Evolutionary conservation across 2,888 invertebrate genomes (phyloP).

Genomic region (Hemaris fuciformis): DNA sequence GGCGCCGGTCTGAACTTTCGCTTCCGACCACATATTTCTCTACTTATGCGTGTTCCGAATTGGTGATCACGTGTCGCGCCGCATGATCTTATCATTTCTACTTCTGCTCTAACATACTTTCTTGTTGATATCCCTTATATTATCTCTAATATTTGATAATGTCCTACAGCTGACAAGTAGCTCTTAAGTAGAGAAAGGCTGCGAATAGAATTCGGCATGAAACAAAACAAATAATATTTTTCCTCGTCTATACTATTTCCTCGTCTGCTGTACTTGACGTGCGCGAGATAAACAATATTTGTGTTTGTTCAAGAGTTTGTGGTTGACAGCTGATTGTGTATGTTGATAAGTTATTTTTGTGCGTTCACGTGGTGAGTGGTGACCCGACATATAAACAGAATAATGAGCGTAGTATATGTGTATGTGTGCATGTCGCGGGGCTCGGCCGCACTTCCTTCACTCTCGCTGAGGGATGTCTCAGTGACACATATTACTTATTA

Average conservation of each 20-base stretch:
- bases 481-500: too few species aligned
- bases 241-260: too few species aligned
- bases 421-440: background rate
- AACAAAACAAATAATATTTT: too few species aligned
- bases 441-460: background rate
- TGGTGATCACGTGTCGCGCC: background rate
- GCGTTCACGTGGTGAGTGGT: too few species aligned
- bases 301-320: too few species aligned
- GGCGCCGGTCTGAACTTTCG: background rate
- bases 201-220: too few species aligned
- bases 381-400: background rate
- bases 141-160: background rate
- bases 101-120: background rate
- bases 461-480: too few species aligned
- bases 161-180: background rate
- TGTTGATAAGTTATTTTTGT: too few species aligned
- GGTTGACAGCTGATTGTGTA: too few species aligned
- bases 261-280: too few species aligned
- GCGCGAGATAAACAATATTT: too few species aligned
- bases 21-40: background rate
- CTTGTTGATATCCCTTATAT: background rate
- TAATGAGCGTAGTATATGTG: background rate
- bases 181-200: too few species aligned
- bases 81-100: background rate
- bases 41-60: slow-evolving; percentile 2